A percentile compares a stretch with the other conserved stretches of the same genome.
These are phyloP conservation scores for Hiodon alosoides DNA, from an alignment of 2,113 vertebrate genomes.

Conservation along the genomic window DNA sequence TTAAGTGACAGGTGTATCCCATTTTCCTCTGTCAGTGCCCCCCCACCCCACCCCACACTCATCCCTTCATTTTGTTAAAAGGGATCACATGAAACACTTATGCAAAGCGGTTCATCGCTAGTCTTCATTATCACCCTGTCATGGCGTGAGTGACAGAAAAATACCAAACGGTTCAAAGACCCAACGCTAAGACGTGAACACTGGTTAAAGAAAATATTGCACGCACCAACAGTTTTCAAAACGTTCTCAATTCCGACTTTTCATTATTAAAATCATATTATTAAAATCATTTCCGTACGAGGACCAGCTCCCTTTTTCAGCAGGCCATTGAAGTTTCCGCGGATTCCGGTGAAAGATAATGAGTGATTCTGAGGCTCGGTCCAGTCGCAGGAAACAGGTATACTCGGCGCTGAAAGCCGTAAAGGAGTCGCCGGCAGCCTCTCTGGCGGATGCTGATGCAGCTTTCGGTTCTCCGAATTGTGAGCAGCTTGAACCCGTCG, in stretches of 20 bases:
- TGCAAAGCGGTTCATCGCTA: conserved; percentile 12
- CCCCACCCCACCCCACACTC: background rate
- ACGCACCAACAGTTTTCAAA: background rate
- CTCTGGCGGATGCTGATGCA: too few relatives aligned
- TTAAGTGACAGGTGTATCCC: conserved; percentile 14
- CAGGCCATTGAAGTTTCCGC: background rate
- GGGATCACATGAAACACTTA: background rate
- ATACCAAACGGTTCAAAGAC: background rate
- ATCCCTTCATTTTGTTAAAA: conserved; percentile 4
- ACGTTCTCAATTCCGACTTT: background rate
- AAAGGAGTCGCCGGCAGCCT: too few relatives aligned
- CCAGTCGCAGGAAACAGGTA: background rate
- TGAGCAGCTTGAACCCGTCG: too few relatives aligned
- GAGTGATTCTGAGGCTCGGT: background rate
- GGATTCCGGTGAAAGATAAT: background rate
- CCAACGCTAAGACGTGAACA: background rate
- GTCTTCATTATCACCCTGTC: conserved; percentile 3
- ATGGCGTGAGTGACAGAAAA: background rate
- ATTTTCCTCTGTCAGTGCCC: background rate
- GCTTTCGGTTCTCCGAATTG: too few relatives aligned
- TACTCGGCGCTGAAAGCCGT: background rate
- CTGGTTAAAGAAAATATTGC: background rate
- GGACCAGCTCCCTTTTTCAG: background rate
- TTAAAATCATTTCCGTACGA: background rate
- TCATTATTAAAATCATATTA: background rate